These are phyloP conservation scores for Polydrusus tereticollis DNA, from an alignment of 2,888 invertebrate species.

Conservation along the genomic window DNA sequence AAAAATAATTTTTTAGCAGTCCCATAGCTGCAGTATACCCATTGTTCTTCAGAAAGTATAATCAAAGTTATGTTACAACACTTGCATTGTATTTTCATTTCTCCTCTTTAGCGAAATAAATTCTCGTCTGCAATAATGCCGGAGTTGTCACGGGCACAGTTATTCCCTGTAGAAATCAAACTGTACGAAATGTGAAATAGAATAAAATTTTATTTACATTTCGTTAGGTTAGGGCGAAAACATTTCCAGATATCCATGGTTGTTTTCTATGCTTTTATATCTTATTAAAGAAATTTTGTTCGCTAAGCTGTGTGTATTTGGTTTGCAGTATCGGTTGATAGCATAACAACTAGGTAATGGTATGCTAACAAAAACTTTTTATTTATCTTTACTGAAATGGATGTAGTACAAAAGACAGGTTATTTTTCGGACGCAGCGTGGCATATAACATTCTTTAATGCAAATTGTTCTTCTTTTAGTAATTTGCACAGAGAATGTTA, in stretches of 20 bases:
- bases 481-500: too few relatives aligned
- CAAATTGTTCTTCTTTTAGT: too few relatives aligned
- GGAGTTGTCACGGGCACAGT: conserved; percentile 42
- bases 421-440: too few relatives aligned
- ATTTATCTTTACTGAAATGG: neutral
- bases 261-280: neutral
- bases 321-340: neutral
- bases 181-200: conserved; percentile 33
- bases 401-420: too few relatives aligned
- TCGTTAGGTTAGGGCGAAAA: conserved; percentile 35
- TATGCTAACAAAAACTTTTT: neutral
- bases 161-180: conserved; percentile 47
- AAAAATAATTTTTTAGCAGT: too few relatives aligned
- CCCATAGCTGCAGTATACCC: too few relatives aligned
- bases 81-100: conserved; percentile 10
- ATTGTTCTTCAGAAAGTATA: neutral
- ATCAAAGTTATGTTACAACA: conserved; percentile 5
- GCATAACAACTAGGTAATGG: neutral
- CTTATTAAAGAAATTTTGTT: conserved; percentile 2
- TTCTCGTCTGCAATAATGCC: conserved; percentile 42
- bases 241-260: conserved; percentile 9
- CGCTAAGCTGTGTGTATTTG: neutral
- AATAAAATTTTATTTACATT: conserved; percentile 46
- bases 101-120: conserved; percentile 39
- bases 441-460: too few relatives aligned